phyloP scores from a whole-genome alignment of 2,888 invertebrate genomes.

The Ophioninae sp. region DNA sequence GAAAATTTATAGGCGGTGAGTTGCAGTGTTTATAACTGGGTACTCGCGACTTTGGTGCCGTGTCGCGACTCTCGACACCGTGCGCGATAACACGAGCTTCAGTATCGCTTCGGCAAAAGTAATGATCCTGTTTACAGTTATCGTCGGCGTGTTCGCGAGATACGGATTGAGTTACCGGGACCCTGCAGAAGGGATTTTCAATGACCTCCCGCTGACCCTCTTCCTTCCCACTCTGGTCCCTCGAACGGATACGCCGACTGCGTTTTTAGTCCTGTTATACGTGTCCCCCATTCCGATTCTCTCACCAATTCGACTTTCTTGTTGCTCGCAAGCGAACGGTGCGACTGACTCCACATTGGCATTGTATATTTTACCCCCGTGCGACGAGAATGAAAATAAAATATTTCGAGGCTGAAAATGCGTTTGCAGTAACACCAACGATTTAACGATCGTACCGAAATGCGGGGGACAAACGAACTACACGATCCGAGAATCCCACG shows the following conservation, averaged over 20 bases:
- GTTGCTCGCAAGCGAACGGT: neutral
- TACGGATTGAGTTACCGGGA: conserved; percentile 73
- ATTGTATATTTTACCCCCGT: conserved; percentile 10
- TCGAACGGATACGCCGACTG: conserved; percentile 45
- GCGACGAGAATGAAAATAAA: conserved; percentile 22
- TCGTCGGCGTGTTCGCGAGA: conserved; percentile 70
- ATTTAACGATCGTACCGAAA: conserved; percentile 49
- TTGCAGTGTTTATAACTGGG: conserved; percentile 28
- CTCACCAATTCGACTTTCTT: neutral
- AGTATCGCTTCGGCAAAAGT: conserved; percentile 71
- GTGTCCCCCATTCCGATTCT: conserved; percentile 7
- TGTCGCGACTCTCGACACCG: conserved; percentile 65
- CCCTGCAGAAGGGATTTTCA: conserved; percentile 65
- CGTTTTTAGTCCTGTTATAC: conserved; percentile 49
- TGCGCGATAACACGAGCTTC: conserved; percentile 67
- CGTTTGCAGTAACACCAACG: conserved; percentile 47
- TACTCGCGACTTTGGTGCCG: conserved; percentile 29
- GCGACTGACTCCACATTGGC: neutral
- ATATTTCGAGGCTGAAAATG: conserved; percentile 35
- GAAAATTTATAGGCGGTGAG: conserved; percentile 68
- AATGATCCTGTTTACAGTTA: conserved; percentile 75
- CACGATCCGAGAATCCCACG: conserved; percentile 28
- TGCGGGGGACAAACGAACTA: conserved; percentile 17
- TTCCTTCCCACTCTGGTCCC: neutral
- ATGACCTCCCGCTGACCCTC: conserved; percentile 39